Evolutionary conservation across 2,888 invertebrate species (phyloP), one percentile per base, ranked within the genome.

Genomic region (Parnassius orleans): DNA sequence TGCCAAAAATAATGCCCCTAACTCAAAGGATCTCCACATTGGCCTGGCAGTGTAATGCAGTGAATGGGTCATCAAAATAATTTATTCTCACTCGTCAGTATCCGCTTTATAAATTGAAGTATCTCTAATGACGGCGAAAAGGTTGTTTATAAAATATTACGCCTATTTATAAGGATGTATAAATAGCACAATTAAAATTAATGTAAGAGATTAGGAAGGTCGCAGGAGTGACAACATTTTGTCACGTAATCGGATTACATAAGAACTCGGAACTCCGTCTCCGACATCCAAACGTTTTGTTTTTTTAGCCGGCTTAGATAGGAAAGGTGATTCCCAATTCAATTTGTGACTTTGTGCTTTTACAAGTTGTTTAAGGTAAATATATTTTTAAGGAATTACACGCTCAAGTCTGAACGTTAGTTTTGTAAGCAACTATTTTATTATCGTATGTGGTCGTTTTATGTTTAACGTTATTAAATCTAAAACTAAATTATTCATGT

Each of bases 221-320:
- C 73, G 71, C 72, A 53, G 55, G 60, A 65, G 78, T 73, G 75
- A 69, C 72, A 73, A 75, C 77, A 80, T 82, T 84, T 81, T 79
- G 78, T 78, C 76, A 72, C 74, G 74, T 82, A 84, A 84, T 81
- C 77, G 76, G 79, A 84, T 84, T 84, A 83, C 76, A 72, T 14
- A 69, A 68, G 73, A 72, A 71, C 71, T 73, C 71, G 67, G 74
- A 77, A 76, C 75, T 75, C 69, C 67, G 68, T 71, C 72, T 72
- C 69, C 70, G 68, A 70, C 72, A 73, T 72, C 72, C 69, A 68
- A 67, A 68, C 68, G 66, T 63, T 55, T 66, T 65, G 63, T 65
- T 66, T 63, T 66, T 68, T 66, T 64, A 65, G 60, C 62, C 53
- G 56, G 58, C 62, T 59, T 61, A 65, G 67, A 65, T 57, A 47